Evolutionary conservation across 2,888 invertebrate genomes (phyloP), one percentile per base, ranked within the genome.

Genomic region (Rhabditoides inermis): DNA sequence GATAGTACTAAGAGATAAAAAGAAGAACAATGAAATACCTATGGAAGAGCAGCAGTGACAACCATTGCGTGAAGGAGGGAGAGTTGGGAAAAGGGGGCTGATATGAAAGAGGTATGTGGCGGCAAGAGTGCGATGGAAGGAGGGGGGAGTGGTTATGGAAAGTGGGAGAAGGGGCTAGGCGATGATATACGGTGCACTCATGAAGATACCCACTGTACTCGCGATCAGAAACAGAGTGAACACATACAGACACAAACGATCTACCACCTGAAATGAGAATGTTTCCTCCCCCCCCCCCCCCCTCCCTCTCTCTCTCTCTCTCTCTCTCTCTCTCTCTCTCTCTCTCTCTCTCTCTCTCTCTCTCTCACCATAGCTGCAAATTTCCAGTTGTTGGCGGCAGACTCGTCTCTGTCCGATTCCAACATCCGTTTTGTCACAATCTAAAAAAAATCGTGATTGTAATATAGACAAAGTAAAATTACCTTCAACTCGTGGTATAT

Each of bases 171-270:
- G 27, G 41, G 26, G 49, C 60, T 57, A 73, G 39, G 73, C 75
- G 52, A 69, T 65, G 25, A 77, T 55, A 54, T 76, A 74, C 7
- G 76, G 75, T 7, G 76, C 76, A n/a, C 72, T 69, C 57, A 70
- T 62, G 55, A 76, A 64, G n/a, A 76, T 75, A 25, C 70, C 72
- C 47, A 65, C 53, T 7, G 71, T 70, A 1, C 73, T 68, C 25
- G 60, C 70, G 23, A 75, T 53, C 45, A 77, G 67, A 54, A 77
- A 70, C 18, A 74, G 51, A 10, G 73, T 70, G 60, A 76, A 76
- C 26, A 76, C 55, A 58, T 70, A 75, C 18, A 76, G 60, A 40
- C 76, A 76, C 7, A 77, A 56, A 12, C 77, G 63, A 44, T 76
- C 76, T 26, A 76, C 73, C 3, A 76, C 35, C 32, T n/a, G 12